Percentiles rank a stretch among this genome's conserved stretches.
Evolutionary conservation across 2,113 vertebrate species (phyloP).

Genomic region (Chaenogobius annularis): DNA sequence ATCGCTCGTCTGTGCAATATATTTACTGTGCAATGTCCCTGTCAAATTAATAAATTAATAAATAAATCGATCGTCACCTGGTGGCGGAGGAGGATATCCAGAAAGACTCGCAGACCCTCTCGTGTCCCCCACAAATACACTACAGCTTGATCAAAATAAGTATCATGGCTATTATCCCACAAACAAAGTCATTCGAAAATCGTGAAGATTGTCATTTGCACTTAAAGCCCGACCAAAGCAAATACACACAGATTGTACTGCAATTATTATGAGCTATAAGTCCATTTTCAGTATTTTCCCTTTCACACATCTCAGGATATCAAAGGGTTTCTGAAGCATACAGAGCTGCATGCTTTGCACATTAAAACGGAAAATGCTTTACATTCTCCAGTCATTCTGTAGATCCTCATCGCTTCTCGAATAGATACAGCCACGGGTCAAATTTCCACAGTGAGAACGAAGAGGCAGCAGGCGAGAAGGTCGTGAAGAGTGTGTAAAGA

Average conservation of each 20-base stretch:
- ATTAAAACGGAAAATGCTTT: constrained; percentile 35
- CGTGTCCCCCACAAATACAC: too few relatives aligned
- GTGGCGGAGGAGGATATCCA: too few relatives aligned
- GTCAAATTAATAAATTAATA: too few relatives aligned
- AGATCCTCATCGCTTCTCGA: constrained; percentile 13
- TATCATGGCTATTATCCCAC: too few relatives aligned
- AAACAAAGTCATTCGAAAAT: too few relatives aligned
- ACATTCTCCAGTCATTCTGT: constrained; percentile 15
- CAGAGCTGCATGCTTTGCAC: constrained; percentile 8
- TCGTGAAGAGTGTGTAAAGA: background rate
- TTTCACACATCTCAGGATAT: constrained; percentile 14
- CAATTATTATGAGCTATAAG: constrained; percentile 23
- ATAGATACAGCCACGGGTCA: constrained; percentile 19
- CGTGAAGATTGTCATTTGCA: background rate
- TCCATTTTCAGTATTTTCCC: constrained; percentile 1
- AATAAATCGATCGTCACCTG: too few relatives aligned
- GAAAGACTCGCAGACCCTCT: too few relatives aligned
- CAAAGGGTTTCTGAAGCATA: constrained; percentile 17
- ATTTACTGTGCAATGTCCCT: too few relatives aligned
- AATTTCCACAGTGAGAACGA: background rate
- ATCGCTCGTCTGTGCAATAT: too few relatives aligned
- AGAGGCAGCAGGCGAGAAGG: background rate
- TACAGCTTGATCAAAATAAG: too few relatives aligned
- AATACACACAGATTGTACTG: constrained; percentile 36
- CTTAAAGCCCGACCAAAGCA: constrained; percentile 54